phyloP scores from a whole-genome alignment of 2,113 vertebrate species.

The Glaucomys volans region DNA sequence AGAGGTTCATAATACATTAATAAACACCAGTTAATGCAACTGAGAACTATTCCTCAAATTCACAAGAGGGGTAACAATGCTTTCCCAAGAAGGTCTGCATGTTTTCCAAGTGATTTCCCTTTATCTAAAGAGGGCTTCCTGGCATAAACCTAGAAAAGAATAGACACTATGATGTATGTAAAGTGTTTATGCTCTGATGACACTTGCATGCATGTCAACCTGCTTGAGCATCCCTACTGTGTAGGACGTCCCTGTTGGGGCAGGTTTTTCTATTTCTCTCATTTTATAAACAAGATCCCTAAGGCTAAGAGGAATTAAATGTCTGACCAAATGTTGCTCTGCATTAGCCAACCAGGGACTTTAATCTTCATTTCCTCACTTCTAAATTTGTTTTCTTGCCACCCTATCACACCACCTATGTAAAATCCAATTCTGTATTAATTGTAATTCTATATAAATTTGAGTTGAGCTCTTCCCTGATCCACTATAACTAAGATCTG shows the following conservation, averaged over 20 bases:
- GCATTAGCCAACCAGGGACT: neutral
- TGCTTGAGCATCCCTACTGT: neutral
- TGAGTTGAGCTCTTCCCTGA: neutral
- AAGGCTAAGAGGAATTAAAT: neutral
- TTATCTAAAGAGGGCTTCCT: fast-evolving
- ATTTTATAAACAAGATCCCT: neutral
- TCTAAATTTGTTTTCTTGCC: neutral
- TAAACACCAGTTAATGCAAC: slow-evolving; percentile 55
- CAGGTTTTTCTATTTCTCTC: neutral
- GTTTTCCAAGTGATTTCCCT: neutral
- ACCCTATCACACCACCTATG: neutral
- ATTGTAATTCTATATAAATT: neutral
- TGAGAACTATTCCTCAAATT: neutral
- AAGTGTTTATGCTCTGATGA: fast-evolving
- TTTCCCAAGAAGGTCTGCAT: neutral
- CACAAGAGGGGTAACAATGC: neutral
- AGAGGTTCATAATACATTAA: slow-evolving; percentile 62
- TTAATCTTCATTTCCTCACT: neutral
- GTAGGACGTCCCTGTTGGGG: fast-evolving
- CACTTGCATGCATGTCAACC: fast-evolving
- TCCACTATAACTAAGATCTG: neutral
- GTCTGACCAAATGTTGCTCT: neutral
- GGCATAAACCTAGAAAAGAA: neutral
- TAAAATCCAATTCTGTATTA: neutral
- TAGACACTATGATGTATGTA: too few species aligned